Conservation (phyloP, 2,113 vertebrate genomes). For the Eudyptes chrysolophus region DNA sequence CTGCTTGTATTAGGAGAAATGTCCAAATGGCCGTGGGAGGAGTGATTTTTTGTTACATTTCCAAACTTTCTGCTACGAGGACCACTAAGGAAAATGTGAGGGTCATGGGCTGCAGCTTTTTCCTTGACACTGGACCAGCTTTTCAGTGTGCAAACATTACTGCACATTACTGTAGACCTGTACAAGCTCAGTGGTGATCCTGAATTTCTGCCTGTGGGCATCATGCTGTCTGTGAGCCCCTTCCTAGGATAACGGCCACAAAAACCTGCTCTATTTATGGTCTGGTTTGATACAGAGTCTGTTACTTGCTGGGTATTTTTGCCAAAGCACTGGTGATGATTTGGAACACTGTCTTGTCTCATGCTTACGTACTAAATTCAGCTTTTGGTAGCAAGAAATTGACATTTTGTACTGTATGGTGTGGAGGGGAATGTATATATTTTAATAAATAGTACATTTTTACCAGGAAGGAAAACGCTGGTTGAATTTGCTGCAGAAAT, state of each 20-base stretch:
- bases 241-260: not conserved
- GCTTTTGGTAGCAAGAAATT: not conserved
- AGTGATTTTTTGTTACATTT: not conserved
- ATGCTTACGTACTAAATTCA: not conserved
- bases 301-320: not conserved
- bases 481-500: not conserved
- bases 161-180: not conserved
- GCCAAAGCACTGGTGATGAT: not conserved
- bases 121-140: not conserved
- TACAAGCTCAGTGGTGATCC: not conserved
- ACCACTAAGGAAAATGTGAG: not conserved
- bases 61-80: not conserved
- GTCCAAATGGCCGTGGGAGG: accelerated
- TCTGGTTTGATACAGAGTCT: not conserved
- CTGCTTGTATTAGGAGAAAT: not conserved
- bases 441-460: not conserved
- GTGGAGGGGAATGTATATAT: not conserved
- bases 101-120: not conserved
- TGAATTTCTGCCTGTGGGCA: not conserved
- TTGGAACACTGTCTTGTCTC: not conserved
- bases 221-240: not conserved
- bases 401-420: not conserved
- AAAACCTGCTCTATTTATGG: not conserved
- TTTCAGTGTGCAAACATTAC: not conserved
- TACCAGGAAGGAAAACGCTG: not conserved